Conservation (phyloP, 2,888 invertebrate genomes). For the Cheilosia urbana region DNA sequence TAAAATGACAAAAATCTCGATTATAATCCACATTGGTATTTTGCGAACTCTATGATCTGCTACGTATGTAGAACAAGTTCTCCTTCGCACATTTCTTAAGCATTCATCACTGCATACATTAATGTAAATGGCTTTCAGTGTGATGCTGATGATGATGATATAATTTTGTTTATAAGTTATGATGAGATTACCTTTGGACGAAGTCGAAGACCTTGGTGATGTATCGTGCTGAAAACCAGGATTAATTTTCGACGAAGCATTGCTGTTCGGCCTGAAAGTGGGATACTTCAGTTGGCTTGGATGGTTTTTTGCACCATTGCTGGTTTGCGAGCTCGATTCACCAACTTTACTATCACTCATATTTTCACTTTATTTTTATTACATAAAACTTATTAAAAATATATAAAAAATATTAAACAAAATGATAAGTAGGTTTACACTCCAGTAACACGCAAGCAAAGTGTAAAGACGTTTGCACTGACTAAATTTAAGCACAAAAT, state of each 20-base stretch:
- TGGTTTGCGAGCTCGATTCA: constrained; percentile 4
- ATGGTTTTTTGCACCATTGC: constrained; percentile 8
- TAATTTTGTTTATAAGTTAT: constrained; percentile 4
- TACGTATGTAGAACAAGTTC: constrained; percentile 21
- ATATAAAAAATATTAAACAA: background rate
- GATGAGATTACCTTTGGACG: constrained; percentile 58
- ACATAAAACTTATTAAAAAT: constrained; percentile 10
- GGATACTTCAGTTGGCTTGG: constrained; percentile 17
- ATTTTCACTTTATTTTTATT: constrained; percentile 5
- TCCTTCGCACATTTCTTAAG: constrained; percentile 2
- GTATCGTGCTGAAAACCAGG: constrained; percentile 51
- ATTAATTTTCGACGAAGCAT: constrained; percentile 28
- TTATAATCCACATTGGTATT: background rate
- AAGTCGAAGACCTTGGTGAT: constrained; percentile 60
- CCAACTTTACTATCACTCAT: constrained; percentile 44
- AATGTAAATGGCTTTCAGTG: constrained; percentile 6
- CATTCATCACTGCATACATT: background rate
- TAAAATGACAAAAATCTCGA: background rate
- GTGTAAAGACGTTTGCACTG: background rate
- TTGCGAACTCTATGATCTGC: background rate
- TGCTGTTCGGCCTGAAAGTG: constrained; percentile 25
- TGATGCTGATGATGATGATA: constrained; percentile 18
- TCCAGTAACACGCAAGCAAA: background rate
- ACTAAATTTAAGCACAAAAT: constrained; percentile 1
- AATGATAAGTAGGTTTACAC: background rate